Conservation (phyloP, 2,888 invertebrate species). For the Cheilosia variabilis region DNA sequence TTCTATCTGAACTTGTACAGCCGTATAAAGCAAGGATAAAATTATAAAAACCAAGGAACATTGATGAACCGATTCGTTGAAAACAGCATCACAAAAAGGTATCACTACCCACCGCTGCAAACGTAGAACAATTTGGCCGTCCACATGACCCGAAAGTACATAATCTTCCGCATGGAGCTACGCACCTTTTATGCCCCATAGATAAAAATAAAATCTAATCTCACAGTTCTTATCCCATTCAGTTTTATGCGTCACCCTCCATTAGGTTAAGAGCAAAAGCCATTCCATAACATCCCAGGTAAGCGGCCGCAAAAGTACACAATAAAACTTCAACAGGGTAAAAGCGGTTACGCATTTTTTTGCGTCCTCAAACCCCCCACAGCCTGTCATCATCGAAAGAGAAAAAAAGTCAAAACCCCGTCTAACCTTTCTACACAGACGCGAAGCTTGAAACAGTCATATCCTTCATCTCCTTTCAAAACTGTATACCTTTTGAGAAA, state of each 20-base stretch:
- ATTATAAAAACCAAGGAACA: neutral
- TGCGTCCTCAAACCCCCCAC: neutral
- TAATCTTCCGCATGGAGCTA: neutral
- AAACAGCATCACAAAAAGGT: too few species aligned
- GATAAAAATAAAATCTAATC: conserved; percentile 33
- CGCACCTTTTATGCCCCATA: neutral
- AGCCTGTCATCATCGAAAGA: conserved; percentile 8
- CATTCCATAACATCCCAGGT: conserved; percentile 28
- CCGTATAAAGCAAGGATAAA: too few species aligned
- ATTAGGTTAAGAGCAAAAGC: conserved; percentile 45
- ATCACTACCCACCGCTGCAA: too few species aligned
- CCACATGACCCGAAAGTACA: too few species aligned
- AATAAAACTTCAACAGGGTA: conserved; percentile 56
- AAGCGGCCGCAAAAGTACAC: conserved; percentile 38
- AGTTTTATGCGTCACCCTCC: conserved; percentile 59
- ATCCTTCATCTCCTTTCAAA: conserved; percentile 7
- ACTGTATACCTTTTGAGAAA: conserved; percentile 2
- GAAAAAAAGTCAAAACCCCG: conserved; percentile 28
- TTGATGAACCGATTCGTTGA: neutral
- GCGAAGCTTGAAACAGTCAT: conserved; percentile 31
- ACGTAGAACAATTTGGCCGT: too few species aligned
- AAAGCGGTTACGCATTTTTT: conserved; percentile 30
- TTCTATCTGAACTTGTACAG: too few species aligned
- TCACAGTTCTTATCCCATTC: conserved; percentile 39
- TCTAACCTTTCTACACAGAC: conserved; percentile 3